Conservation (phyloP, 2,797 vertebrate genomes). For the Falco peregrinus region DNA sequence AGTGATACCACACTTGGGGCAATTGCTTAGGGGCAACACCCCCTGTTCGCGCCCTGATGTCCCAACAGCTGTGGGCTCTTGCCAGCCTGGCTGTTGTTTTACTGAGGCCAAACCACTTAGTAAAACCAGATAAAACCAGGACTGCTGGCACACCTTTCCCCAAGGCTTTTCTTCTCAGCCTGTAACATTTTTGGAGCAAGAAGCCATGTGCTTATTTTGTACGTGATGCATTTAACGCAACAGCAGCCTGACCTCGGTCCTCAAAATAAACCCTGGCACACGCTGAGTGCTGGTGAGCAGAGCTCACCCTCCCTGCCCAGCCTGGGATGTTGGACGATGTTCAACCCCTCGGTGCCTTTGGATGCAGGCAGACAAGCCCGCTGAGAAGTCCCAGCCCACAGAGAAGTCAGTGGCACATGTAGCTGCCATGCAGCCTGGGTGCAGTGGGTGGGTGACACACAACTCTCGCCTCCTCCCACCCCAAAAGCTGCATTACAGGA, state of each 20-base stretch:
- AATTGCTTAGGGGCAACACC: not conserved
- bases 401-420: not conserved
- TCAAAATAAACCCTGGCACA: not conserved
- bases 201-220: accelerated
- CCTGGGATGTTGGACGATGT: not conserved
- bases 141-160: not conserved
- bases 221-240: not conserved
- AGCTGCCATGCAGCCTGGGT: not conserved
- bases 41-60: accelerated
- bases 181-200: not conserved
- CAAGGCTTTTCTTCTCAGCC: not conserved
- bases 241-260: not conserved
- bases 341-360: accelerated
- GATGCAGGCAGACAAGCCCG: not conserved
- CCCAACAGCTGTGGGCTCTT: not conserved
- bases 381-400: not conserved
- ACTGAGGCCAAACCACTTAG: not conserved
- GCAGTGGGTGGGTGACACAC: not conserved
- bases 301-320: not conserved
- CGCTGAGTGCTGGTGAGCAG: not conserved
- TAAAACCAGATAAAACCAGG: not conserved
- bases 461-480: not conserved
- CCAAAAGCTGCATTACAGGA: not conserved
- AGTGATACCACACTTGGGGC: accelerated
- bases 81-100: not conserved